Percentiles rank a stretch among this genome's conserved stretches.
Evolutionary conservation across 2,113 vertebrate species (phyloP).

Genomic region (Gallinago undulata): DNA sequence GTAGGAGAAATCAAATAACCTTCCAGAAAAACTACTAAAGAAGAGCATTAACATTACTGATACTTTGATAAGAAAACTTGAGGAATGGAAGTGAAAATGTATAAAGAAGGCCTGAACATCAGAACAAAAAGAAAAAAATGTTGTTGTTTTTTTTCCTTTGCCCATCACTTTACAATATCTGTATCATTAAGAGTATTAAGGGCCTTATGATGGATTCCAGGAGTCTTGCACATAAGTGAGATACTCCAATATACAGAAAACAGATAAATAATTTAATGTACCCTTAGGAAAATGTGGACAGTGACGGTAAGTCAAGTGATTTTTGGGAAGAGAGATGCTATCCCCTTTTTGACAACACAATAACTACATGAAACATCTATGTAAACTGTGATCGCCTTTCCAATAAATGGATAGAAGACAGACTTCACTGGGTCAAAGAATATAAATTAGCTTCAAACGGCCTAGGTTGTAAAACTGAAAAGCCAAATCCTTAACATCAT

Average conservation of each 20-base stretch:
- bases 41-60: neutral
- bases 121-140: neutral
- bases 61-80: neutral
- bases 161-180: neutral
- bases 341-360: neutral
- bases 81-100: neutral
- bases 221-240: neutral
- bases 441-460: conserved; percentile 10
- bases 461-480: conserved; percentile 23
- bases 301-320: neutral
- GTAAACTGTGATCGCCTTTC: neutral
- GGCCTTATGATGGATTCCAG: neutral
- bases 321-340: neutral
- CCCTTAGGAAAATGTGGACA: neutral
- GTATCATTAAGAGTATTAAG: neutral
- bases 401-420: neutral
- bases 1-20: neutral
- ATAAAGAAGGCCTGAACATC: neutral
- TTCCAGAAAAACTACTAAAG: neutral
- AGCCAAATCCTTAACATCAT: conserved; percentile 24
- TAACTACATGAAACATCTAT: neutral
- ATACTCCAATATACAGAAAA: neutral
- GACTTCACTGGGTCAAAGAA: neutral
- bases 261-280: neutral
- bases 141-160: neutral